Conservation (phyloP, 2,888 invertebrate genomes). For the Leptarthrus brevirostris region DNA sequence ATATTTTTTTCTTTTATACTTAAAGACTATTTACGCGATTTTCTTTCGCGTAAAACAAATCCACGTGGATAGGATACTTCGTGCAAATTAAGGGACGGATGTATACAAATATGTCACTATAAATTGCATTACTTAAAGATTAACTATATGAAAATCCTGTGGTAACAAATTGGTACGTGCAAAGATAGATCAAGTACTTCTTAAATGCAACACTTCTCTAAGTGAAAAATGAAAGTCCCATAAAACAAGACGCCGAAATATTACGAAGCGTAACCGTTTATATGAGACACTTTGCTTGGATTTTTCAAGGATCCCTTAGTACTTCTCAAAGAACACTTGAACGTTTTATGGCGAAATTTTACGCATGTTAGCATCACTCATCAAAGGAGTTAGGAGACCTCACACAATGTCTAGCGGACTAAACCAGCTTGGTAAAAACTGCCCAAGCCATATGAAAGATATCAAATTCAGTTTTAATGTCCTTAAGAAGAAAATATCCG, state of each 20-base stretch:
- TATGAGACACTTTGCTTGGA: background rate
- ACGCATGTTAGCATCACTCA: slow-evolving; percentile 32
- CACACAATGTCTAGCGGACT: background rate
- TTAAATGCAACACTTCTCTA: no score
- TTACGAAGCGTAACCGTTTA: background rate
- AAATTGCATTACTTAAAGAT: no score
- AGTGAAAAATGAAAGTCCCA: background rate
- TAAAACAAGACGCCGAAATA: background rate
- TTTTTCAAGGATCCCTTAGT: background rate
- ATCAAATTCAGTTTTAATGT: slow-evolving; percentile 44
- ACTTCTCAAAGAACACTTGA: slow-evolving; percentile 14
- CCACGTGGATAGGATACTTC: no score
- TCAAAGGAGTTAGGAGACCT: slow-evolving; percentile 7
- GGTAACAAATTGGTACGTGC: no score
- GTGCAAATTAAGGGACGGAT: no score
- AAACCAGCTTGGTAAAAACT: background rate
- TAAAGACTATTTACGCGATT: no score
- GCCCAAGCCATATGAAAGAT: slow-evolving; percentile 39
- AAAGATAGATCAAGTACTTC: no score
- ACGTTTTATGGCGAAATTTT: slow-evolving; percentile 42
- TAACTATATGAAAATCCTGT: no score
- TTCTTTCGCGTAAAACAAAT: no score
- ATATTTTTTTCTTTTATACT: no score
- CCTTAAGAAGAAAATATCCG: slow-evolving; percentile 12
- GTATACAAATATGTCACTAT: no score